Evolutionary conservation across 2,113 vertebrate genomes (phyloP), one percentile per base, ranked within the genome.

Genomic region (Paralichthys olivaceus): DNA sequence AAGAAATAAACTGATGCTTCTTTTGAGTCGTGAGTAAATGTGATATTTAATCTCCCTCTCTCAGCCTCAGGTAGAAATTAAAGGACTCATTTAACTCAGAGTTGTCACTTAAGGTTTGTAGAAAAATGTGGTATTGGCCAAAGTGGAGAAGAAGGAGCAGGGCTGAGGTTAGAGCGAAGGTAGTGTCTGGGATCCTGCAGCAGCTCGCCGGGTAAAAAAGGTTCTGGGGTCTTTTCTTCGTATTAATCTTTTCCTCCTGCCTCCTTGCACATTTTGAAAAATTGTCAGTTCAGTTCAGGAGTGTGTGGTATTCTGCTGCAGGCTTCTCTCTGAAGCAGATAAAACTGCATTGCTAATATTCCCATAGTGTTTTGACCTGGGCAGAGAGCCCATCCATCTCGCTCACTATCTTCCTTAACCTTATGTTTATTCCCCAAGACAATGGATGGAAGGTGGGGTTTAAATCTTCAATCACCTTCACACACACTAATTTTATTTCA

Each of bases 301-400:
- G 43, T 7, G n/a, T 60, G 20, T 55, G 63, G 25, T 34, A 15
- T 45, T 57, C 45, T 57, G 26, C 43, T 5, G 13, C 22, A 70
- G 63, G 34, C 23, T 11, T 77, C 64, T 64, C 37, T 72, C 23
- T 77, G 55, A 70, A 61, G 26, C 58, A 67, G 28, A 74, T 74
- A 57, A 72, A 83, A 57, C 47, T 32, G 47, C 59, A 37, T 72
- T 49, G 58, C 62, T 64, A 51, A 78, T 72, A 81, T 47, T 64
- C 37, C 72, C 63, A 72, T 49, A 59, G 72, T 67, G 58, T 66
- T 12, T 49, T 23, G 37, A 57, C 28, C 32, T 22, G 69, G 28
- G 43, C 17, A 45, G 32, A 51, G 28, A 53, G 49, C 58, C 69
- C 60, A 69, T 86, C 37, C 19, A 62, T 80, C 78, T 83, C 43